These are phyloP conservation scores for Addax nasomaculatus DNA, from an alignment of 2,113 vertebrate species.

Conservation along the genomic window DNA sequence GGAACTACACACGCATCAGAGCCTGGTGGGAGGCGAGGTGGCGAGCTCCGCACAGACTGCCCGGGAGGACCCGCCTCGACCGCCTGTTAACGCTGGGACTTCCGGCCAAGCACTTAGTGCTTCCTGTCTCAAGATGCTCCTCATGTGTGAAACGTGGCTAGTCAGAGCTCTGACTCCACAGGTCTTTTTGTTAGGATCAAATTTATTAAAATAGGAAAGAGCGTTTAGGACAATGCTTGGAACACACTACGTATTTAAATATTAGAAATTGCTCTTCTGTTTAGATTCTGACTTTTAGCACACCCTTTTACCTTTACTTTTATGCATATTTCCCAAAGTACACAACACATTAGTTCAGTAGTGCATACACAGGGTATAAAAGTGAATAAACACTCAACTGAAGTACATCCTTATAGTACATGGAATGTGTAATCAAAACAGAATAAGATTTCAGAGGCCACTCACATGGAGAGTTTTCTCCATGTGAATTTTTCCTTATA, in stretches of 20 bases:
- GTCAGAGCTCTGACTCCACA: background rate
- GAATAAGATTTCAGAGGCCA: background rate
- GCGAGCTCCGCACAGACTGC: background rate
- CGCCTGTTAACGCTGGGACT: background rate
- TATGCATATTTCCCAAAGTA: background rate
- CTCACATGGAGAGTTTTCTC: background rate
- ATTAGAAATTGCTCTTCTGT: background rate
- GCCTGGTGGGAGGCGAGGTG: background rate
- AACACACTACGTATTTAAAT: background rate
- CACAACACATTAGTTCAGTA: background rate
- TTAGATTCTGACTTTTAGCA: background rate
- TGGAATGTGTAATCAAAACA: background rate
- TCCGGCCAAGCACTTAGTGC: accelerated
- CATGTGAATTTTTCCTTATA: background rate
- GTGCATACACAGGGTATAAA: background rate
- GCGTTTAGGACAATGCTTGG: background rate
- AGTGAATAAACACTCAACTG: background rate
- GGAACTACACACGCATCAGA: accelerated
- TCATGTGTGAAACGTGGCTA: background rate
- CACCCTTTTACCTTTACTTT: background rate
- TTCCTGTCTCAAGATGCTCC: background rate
- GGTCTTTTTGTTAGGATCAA: background rate
- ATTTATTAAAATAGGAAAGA: background rate
- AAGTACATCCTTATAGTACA: background rate
- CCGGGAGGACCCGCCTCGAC: accelerated